These are phyloP conservation scores for Philotrypesis tridentata DNA, from an alignment of 1,140 invertebrate species.

Conservation along the genomic window DNA sequence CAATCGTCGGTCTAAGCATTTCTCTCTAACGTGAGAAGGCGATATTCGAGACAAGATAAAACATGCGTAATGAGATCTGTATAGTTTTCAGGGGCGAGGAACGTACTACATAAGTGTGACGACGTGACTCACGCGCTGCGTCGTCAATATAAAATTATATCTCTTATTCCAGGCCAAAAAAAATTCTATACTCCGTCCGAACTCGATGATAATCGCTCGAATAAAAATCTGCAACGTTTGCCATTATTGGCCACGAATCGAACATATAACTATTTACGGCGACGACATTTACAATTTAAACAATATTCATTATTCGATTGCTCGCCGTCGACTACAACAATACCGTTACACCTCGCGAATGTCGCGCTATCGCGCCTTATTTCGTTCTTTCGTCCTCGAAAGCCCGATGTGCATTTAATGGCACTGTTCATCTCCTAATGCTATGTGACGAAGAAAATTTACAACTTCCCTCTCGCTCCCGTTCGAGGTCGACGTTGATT, in stretches of 20 bases:
- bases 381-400: no score
- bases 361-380: no score
- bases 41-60: neutral
- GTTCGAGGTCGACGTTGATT: no score
- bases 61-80: neutral
- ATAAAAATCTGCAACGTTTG: neutral
- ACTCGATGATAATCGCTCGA: constrained; percentile 28
- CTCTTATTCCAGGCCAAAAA: constrained; percentile 23
- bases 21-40: neutral
- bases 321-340: neutral
- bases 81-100: neutral
- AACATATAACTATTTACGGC: constrained; percentile 35
- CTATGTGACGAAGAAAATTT: no score
- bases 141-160: constrained; percentile 33
- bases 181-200: neutral
- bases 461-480: no score
- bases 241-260: constrained; percentile 1
- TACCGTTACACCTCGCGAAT: constrained; percentile 22
- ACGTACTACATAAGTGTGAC: neutral
- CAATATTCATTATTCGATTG: neutral
- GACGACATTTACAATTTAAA: constrained; percentile 30
- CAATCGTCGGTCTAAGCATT: neutral
- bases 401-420: no score
- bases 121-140: constrained; percentile 2
- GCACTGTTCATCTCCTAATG: no score